Base-by-base conservation (phyloP, 64 coral and sea anemone species). In the Actinia equina region DNA sequence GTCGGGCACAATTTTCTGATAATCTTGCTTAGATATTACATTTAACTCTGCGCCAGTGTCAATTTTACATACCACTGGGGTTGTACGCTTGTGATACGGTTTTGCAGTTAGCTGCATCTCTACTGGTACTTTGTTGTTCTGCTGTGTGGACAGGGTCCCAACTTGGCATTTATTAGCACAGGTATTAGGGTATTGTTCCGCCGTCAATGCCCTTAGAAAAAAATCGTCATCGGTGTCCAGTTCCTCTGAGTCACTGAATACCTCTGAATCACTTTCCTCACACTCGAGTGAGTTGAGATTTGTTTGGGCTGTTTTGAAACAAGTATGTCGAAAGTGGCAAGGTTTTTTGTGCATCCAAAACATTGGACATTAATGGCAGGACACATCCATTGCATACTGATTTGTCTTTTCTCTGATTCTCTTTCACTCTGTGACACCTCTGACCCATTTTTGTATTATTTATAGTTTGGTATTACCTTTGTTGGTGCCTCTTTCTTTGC, bases 41-140 rank as follows among this genome's bases (percentile, higher is more conserved):
- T 92, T 95, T 13, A 91, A 52, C 23, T 89, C 94, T 89, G 89
- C 89, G 44, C 71, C 86, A 25, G 83, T 91, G 78, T 95, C 94
- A 77, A 89, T 88, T 86, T 92, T 95, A 55, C 89, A 95, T 63
- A 59, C 22, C 43, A 91, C 59, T 53, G 81, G 55, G 22, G 65
- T 91, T 27, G 80, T 77, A 10, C 58, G 82, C 58, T 63, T 91
- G 59, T 95, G 60, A 19, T 70, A 83, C 6, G 86, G 71, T 17
- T 95, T 49, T 22, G 83, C 45, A 12, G 89, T 89, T 44, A 95
- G 30, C 60, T 91, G 86, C 25, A 88, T 82, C 70, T 95, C 71
- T 42, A 54, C 17, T 49, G 80, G 27, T 16, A 84, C 89, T 80
- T 80, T 90, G 17, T 51, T 88, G 44, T 25, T 19, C 42, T 86